A percentile compares a stretch with the other conserved stretches of the same genome.
These are phyloP conservation scores for Apostichopus leukothele DNA, from an alignment of 53 echinoderm and acorn worm species.

Conservation along the genomic window DNA sequence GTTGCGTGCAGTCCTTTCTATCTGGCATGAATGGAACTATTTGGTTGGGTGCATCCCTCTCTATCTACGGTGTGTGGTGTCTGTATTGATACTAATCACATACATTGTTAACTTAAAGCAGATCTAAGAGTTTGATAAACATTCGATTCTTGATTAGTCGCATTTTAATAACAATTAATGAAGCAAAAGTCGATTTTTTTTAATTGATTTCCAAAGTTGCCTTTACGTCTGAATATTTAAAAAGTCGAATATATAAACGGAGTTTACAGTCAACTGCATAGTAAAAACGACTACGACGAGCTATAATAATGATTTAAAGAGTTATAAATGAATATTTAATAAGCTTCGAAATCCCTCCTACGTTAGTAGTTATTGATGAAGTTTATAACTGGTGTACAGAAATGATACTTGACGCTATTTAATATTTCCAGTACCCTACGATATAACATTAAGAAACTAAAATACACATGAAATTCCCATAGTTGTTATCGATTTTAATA, in stretches of 20 bases:
- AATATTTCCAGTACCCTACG: slow-evolving; percentile 7
- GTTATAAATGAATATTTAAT: slow-evolving; percentile 12
- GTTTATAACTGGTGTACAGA: not conserved
- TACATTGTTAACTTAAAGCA: not conserved
- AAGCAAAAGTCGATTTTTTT: too few relatives aligned
- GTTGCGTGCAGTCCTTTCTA: not conserved
- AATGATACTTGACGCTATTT: slow-evolving; percentile 13
- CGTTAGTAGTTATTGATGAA: slow-evolving; percentile 13
- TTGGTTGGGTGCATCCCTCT: too few relatives aligned
- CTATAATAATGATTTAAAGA: slow-evolving; percentile 6
- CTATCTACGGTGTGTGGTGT: too few relatives aligned
- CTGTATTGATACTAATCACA: not conserved
- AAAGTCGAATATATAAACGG: slow-evolving; percentile 6
- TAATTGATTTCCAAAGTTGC: not conserved
- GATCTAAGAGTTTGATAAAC: not conserved
- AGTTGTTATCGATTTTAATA: not conserved
- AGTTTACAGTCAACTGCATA: slow-evolving; percentile 13
- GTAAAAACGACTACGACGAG: slow-evolving; percentile 13
- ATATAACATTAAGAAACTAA: not conserved
- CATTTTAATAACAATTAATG: too few relatives aligned
- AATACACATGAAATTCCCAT: too few relatives aligned
- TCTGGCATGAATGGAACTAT: too few relatives aligned
- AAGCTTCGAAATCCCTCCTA: slow-evolving; percentile 13
- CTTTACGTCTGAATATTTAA: slow-evolving; percentile 2
- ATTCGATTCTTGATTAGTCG: too few relatives aligned